phyloP scores from a whole-genome alignment of 2,113 vertebrate species.

The Cololabis saira region DNA sequence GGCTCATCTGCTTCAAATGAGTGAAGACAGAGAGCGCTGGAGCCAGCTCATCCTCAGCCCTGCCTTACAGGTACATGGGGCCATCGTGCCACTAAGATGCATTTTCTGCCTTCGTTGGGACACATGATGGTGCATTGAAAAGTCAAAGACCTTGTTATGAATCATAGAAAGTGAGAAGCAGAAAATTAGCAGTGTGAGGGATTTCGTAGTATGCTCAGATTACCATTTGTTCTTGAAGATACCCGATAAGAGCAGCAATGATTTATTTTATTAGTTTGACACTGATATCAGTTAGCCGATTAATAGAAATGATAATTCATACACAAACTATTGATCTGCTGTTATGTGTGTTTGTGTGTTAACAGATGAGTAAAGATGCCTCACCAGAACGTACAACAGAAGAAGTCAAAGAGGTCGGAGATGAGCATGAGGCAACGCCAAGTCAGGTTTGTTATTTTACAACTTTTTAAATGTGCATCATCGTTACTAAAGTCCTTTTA shows the following conservation, averaged over 20 bases:
- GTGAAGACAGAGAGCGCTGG: slow-evolving; percentile 86
- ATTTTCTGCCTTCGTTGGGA: no score
- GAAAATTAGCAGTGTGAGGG: no score
- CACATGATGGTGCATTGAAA: no score
- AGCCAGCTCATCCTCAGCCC: slow-evolving; percentile 79
- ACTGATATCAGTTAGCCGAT: no score
- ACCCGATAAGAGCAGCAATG: no score
- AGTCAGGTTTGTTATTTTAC: slow-evolving; percentile 19
- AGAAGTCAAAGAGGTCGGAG: slow-evolving; percentile 1
- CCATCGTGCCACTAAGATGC: no score
- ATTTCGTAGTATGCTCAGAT: slow-evolving; percentile 3
- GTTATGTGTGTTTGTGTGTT: slow-evolving; percentile 6
- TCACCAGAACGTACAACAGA: slow-evolving; percentile 2
- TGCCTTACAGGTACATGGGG: slow-evolving; percentile 82
- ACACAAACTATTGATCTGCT: not conserved
- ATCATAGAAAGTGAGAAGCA: no score
- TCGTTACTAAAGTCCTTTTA: no score
- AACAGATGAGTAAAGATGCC: slow-evolving; percentile 29
- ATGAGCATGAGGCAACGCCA: slow-evolving; percentile 16
- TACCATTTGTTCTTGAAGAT: no score
- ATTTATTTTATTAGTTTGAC: no score
- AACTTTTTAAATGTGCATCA: not conserved
- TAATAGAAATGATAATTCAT: no score
- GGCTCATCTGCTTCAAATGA: slow-evolving; percentile 79
- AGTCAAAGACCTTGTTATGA: no score